These are phyloP conservation scores for Atta cephalotes DNA, from an alignment of 1,140 invertebrate genomes.

Conservation along the genomic window DNA sequence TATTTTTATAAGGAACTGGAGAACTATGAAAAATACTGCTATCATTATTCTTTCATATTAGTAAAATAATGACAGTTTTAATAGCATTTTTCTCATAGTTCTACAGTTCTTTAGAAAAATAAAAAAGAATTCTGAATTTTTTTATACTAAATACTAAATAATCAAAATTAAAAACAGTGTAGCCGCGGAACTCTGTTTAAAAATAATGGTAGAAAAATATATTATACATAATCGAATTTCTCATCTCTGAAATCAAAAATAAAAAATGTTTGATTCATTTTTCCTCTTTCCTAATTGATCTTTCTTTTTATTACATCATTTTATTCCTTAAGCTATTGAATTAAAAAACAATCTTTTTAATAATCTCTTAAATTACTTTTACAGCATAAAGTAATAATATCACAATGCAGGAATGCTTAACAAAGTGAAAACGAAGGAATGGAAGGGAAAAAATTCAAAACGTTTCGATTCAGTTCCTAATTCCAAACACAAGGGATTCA, in stretches of 20 bases:
- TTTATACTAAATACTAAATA: no score
- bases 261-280: background rate
- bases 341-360: no score
- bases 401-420: background rate
- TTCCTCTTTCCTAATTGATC: background rate
- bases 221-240: background rate
- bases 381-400: background rate
- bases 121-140: no score
- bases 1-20: no score
- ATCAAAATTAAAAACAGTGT: no score
- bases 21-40: no score
- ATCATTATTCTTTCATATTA: no score
- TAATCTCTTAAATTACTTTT: background rate
- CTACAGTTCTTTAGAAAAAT: no score
- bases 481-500: background rate
- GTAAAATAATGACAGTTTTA: no score
- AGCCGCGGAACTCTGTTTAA: no score
- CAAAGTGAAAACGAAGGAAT: background rate
- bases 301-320: background rate
- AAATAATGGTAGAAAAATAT: background rate
- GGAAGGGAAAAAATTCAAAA: background rate
- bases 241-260: background rate
- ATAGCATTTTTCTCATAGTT: no score
- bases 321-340: background rate
- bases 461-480: background rate